These are phyloP conservation scores for Myotis pilosus DNA, from an alignment of 2,797 vertebrate genomes.

Conservation along the genomic window DNA sequence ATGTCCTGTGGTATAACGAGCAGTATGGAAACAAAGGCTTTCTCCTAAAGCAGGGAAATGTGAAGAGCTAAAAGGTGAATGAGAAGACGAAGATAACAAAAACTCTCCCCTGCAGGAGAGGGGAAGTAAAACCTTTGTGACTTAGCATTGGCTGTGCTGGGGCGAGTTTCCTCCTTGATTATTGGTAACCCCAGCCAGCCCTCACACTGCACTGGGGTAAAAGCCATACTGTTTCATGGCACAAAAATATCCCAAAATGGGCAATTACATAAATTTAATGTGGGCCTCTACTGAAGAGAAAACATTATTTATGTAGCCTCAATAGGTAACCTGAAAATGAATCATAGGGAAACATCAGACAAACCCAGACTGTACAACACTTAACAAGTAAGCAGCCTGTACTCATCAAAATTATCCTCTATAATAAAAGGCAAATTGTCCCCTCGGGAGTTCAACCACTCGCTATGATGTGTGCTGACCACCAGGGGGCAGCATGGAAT, in stretches of 20 bases:
- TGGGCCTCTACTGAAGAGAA: not conserved
- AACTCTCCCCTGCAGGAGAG: not conserved
- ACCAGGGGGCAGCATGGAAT: too few relatives aligned
- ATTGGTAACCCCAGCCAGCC: not conserved
- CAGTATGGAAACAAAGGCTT: not conserved
- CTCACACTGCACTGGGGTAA: not conserved
- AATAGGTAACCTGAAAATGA: not conserved
- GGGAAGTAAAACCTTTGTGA: not conserved
- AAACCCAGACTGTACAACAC: not conserved
- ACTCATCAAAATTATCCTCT: not conserved
- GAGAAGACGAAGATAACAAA: not conserved
- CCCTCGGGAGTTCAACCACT: too few relatives aligned
- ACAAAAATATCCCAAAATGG: not conserved
- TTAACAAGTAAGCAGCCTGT: not conserved
- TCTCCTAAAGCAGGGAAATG: not conserved
- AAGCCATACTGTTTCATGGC: not conserved
- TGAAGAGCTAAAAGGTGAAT: not conserved
- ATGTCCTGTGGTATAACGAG: not conserved
- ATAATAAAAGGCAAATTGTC: too few relatives aligned
- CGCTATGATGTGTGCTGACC: too few relatives aligned
- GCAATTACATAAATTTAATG: not conserved
- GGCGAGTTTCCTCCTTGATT: not conserved
- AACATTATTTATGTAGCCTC: not conserved
- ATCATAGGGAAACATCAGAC: not conserved
- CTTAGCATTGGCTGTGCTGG: not conserved